Percentiles rank a stretch among this genome's conserved stretches.
phyloP scores from a whole-genome alignment of 2,797 vertebrate species.

The Cuniculus paca region DNA sequence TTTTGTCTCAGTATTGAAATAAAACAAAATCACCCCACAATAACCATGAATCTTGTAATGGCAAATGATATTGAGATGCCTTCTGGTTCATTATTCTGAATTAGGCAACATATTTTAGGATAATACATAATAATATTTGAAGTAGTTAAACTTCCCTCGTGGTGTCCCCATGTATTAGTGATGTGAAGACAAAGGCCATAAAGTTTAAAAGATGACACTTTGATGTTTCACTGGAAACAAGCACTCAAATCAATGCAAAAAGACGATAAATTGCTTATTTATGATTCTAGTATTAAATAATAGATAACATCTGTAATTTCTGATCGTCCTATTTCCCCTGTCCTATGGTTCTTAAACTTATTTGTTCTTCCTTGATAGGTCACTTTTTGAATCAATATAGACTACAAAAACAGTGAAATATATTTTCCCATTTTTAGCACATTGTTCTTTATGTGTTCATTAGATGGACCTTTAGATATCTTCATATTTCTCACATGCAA shows the following conservation, averaged over 20 bases:
- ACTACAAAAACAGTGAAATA: neutral
- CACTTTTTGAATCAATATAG: neutral
- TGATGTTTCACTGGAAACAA: neutral
- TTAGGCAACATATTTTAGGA: neutral
- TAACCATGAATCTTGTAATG: neutral
- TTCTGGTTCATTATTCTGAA: neutral
- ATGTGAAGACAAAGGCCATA: constrained; percentile 11
- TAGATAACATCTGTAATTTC: neutral
- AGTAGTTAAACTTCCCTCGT: neutral
- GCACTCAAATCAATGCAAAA: neutral
- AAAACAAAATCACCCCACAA: constrained; percentile 11
- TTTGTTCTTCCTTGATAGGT: constrained; percentile 19
- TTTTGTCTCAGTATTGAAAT: constrained; percentile 6
- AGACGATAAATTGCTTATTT: constrained; percentile 10
- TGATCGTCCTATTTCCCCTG: neutral
- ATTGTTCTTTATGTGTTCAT: neutral
- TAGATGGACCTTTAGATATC: neutral
- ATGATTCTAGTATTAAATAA: neutral
- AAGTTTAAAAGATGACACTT: neutral
- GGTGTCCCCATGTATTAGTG: neutral
- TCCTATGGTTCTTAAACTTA: neutral
- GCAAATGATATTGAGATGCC: neutral
- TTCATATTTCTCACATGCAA: neutral
- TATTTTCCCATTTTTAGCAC: constrained; percentile 21
- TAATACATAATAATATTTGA: neutral